phyloP scores from a whole-genome alignment of 2,113 vertebrate genomes.

The Elephantulus edwardii region DNA sequence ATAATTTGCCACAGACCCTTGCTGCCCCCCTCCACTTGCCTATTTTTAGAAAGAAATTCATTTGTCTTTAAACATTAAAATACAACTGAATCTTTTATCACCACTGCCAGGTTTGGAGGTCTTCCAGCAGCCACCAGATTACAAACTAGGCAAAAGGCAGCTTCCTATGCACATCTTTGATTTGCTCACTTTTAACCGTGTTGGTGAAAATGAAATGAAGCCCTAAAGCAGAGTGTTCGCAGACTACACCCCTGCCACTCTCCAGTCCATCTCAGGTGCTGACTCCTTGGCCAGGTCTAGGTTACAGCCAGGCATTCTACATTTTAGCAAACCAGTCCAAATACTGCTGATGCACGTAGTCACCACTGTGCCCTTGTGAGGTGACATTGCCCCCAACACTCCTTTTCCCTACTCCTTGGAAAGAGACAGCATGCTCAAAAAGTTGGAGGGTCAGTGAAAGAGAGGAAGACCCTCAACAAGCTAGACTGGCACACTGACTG shows the following conservation, averaged over 20 bases:
- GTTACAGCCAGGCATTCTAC: not conserved
- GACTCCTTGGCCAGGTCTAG: not conserved
- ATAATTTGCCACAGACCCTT: conserved; percentile 45
- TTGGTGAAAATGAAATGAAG: conserved; percentile 24
- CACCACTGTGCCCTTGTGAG: not conserved
- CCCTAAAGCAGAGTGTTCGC: conserved; percentile 1
- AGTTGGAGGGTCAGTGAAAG: no score
- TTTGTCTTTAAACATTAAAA: conserved; percentile 65
- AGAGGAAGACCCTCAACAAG: no score
- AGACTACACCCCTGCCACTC: not conserved
- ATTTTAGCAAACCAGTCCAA: not conserved
- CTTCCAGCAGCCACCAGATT: conserved; percentile 49
- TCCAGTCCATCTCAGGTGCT: not conserved
- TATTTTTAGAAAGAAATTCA: conserved; percentile 65
- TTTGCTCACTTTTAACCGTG: conserved; percentile 26
- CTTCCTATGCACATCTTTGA: conserved; percentile 24
- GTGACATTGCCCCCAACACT: not conserved
- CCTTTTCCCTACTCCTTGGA: not conserved
- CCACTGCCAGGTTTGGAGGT: conserved; percentile 33
- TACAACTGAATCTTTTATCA: conserved; percentile 59
- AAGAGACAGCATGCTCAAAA: no score
- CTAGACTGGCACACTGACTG: no score
- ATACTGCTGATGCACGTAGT: not conserved
- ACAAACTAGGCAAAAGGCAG: conserved; percentile 11
- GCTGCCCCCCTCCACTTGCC: not conserved